phyloP scores from a whole-genome alignment of 2,797 vertebrate species.

The Acestrorhynchus altus region DNA sequence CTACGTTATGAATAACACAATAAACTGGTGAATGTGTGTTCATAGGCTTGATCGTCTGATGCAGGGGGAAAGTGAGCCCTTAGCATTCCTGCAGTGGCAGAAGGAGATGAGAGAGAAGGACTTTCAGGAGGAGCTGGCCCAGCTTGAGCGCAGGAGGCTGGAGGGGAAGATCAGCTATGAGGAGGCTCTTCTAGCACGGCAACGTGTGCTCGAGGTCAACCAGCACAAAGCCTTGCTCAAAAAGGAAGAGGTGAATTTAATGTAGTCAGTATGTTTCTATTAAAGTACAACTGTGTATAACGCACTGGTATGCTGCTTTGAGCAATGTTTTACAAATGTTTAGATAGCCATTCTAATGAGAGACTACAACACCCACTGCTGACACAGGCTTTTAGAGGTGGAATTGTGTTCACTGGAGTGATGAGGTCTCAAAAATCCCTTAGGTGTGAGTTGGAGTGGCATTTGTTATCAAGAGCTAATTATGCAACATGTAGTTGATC shows the following conservation, averaged over 20 bases:
- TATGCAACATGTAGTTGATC: too few relatives aligned
- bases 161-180: constrained; percentile 83
- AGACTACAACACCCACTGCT: too few relatives aligned
- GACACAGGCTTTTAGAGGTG: too few relatives aligned
- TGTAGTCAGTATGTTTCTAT: neutral
- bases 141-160: constrained; percentile 75
- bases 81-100: constrained; percentile 88
- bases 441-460: too few relatives aligned
- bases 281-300: neutral
- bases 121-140: constrained; percentile 77
- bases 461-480: too few relatives aligned
- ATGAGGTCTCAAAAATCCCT: too few relatives aligned
- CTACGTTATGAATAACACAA: neutral
- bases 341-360: too few relatives aligned
- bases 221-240: constrained; percentile 78
- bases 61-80: constrained; percentile 80
- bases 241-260: constrained; percentile 85
- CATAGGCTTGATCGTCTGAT: constrained; percentile 83
- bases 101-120: constrained; percentile 83
- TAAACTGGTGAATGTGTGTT: constrained; percentile 1
- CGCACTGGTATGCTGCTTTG: neutral
- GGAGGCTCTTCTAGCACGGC: constrained; percentile 82
- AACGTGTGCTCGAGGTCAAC: constrained; percentile 79
- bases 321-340: neutral
- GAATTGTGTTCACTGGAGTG: too few relatives aligned